Percentiles rank a stretch among this genome's conserved stretches.
Conservation (phyloP, 2,113 vertebrate species). For the Prunella himalayana region DNA sequence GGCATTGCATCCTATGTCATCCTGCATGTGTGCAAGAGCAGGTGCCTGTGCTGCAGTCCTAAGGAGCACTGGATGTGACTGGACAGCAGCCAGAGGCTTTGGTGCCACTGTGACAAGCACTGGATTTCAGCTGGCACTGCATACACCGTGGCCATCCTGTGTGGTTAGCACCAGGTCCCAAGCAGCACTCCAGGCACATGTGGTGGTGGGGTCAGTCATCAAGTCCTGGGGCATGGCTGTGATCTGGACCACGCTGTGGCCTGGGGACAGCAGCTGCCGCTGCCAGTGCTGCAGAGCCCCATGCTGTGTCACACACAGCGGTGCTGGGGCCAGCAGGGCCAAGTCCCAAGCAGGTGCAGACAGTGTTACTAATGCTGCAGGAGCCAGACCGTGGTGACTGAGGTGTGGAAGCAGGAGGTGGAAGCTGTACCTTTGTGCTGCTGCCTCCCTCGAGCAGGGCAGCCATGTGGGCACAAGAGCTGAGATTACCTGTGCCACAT, state of each 20-base stretch:
- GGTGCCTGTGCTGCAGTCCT: accelerated
- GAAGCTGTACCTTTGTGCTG: background rate
- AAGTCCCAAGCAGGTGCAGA: accelerated
- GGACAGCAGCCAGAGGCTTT: accelerated
- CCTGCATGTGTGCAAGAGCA: background rate
- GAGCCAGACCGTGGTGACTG: background rate
- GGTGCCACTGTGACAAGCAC: accelerated
- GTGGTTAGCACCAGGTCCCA: background rate
- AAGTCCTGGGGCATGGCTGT: background rate
- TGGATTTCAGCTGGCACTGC: background rate
- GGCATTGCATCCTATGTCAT: background rate
- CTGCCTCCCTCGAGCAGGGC: background rate
- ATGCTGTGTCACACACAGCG: accelerated
- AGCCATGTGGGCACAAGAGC: background rate
- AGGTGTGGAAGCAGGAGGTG: background rate
- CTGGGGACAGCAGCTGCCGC: accelerated
- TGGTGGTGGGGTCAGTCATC: accelerated
- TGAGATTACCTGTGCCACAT: accelerated
- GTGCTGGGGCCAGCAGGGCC: background rate
- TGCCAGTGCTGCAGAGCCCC: background rate
- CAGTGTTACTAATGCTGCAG: background rate
- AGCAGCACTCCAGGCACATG: background rate
- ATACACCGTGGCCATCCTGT: accelerated
- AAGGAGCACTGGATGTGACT: background rate
- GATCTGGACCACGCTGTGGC: accelerated